These are phyloP conservation scores for Hucho hucho DNA, from an alignment of 2,113 vertebrate species.

Conservation along the genomic window DNA sequence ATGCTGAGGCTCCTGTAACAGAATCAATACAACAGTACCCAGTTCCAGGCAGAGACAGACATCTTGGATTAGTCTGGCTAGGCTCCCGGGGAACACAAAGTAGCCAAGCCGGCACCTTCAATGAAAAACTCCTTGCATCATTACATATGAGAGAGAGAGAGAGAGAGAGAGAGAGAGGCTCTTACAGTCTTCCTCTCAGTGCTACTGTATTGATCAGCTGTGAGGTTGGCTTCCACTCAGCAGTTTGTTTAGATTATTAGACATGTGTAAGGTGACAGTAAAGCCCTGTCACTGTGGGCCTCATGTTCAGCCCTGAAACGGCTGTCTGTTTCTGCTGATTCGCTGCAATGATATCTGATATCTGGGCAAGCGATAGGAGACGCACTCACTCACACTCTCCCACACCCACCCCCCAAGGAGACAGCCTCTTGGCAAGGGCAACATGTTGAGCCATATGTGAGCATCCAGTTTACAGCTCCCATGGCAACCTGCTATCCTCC, in stretches of 20 bases:
- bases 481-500: slow-evolving; percentile 1
- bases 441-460: slow-evolving; percentile 32
- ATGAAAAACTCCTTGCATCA: slow-evolving; percentile 33
- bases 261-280: slow-evolving; percentile 31
- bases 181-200: background rate
- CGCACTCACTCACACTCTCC: slow-evolving; percentile 9
- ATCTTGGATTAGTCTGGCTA: slow-evolving; percentile 21
- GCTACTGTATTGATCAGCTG: background rate
- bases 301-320: slow-evolving; percentile 20
- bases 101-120: slow-evolving; percentile 56
- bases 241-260: slow-evolving; percentile 27
- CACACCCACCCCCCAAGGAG: background rate
- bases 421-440: slow-evolving; percentile 28
- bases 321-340: slow-evolving; percentile 18
- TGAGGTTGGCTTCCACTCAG: background rate
- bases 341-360: background rate
- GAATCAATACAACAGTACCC: slow-evolving; percentile 31
- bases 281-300: slow-evolving; percentile 14
- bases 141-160: slow-evolving; percentile 51
- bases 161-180: slow-evolving; percentile 16
- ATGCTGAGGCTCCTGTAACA: slow-evolving; percentile 30
- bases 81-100: slow-evolving; percentile 32
- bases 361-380: background rate
- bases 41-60: slow-evolving; percentile 31
- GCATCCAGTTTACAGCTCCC: slow-evolving; percentile 14